Evolutionary conservation across 37 sponge, comb jelly and placozoan species (phyloP).

Genomic region (Theonella swinhoei): DNA sequence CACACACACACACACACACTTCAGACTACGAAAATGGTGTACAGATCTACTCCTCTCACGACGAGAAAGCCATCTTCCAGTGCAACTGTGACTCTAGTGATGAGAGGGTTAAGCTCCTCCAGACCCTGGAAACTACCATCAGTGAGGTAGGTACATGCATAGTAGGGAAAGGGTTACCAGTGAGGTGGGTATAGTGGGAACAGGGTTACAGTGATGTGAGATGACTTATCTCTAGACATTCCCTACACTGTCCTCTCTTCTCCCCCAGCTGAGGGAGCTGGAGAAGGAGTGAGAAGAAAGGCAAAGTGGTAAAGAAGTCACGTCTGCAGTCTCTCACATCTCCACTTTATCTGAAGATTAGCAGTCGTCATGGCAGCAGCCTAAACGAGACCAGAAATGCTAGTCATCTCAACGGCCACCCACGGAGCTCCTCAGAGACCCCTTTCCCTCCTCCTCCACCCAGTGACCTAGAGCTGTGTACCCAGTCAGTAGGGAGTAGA

Average conservation of each 20-base stretch:
- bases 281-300: slow-evolving; percentile 60
- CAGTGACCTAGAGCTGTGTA: neutral
- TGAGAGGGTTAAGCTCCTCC: slow-evolving; percentile 22
- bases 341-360: no score
- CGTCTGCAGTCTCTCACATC: neutral
- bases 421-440: slow-evolving; percentile 21
- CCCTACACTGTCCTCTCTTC: no score
- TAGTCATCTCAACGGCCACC: no score
- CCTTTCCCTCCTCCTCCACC: slow-evolving; percentile 16
- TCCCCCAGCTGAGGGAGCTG: slow-evolving; percentile 55
- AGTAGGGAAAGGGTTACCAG: no score
- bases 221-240: no score
- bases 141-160: slow-evolving; percentile 35
- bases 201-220: no score
- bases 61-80: slow-evolving; percentile 42
- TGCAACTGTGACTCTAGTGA: slow-evolving; percentile 55
- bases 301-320: neutral
- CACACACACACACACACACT: no score
- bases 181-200: no score
- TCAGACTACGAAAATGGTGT: slow-evolving; percentile 63
- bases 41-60: slow-evolving; percentile 46
- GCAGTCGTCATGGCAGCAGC: no score
- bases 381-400: no score
- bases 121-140: slow-evolving; percentile 41
- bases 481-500: no score